Base-by-base conservation (phyloP, 53 echinoderm and acorn worm species). In the Henricia sp. region DNA sequence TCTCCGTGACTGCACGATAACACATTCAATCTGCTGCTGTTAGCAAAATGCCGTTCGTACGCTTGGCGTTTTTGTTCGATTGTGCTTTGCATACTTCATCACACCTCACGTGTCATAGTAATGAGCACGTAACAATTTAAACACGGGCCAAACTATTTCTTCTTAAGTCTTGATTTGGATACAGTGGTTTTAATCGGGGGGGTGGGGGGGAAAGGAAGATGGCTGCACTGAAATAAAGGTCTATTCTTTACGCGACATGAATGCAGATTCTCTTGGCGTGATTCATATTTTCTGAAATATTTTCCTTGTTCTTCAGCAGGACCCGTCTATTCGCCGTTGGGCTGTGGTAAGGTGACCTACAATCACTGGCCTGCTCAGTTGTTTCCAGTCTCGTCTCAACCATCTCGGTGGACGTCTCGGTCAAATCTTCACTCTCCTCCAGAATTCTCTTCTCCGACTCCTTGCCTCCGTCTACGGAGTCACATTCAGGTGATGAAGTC, bases 261-360 rank as follows among this genome's bases (percentile, higher is more conserved):
- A 88, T 84, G 44, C 92, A 92, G 72, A 93, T 91, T 37, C 95
- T 60, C 73, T 95, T 95, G 25, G 95, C 83, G 52, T 95, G 93
- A 17, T 85, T 86, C 16, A 90, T 69, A 33, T 91, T 86, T 46
- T 74, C 88, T 6, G 92, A 90, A 30, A 88, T 42, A 51, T 91
- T 91, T 50, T 95, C 95, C 44, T 93, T 91, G 82, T 71, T 93
- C 11, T 84, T 86, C 11, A 83, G 86, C 3, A 91, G 52, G 16
- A 84, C 86, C 34, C 89, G 82, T 48, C 93, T 69, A 10, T 66
- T 39, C 16, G 77, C 83, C 24, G 86, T 62, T 17, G 93, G 93
- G 53, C 93, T 93, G 66, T 88, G 86, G 5, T 83, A 91, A 8
- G 94, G 94, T 30, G 94, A 91, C 33, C 72, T 42, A 41, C 87